Evolutionary conservation across 2,888 invertebrate species (phyloP).

Genomic region (Apantesis nais): DNA sequence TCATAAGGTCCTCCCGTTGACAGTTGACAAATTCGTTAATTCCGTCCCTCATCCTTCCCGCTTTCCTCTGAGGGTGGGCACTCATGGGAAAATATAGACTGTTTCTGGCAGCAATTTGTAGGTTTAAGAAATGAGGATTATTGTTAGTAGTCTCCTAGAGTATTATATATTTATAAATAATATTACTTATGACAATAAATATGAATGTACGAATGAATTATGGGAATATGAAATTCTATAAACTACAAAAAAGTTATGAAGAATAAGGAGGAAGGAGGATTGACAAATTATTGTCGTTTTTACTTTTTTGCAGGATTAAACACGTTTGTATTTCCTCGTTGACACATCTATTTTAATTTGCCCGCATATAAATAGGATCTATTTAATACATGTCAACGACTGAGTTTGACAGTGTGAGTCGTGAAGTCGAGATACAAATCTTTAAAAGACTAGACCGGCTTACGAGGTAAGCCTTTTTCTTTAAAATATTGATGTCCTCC

Average conservation of each 20-base stretch:
- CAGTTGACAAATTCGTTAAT: constrained; percentile 85
- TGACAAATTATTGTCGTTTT: no score
- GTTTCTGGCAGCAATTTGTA: constrained; percentile 52
- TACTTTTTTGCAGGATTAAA: no score
- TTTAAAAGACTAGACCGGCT: no score
- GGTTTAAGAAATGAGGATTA: constrained; percentile 33
- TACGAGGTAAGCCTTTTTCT: no score
- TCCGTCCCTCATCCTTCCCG: constrained; percentile 54
- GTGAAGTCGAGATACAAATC: no score
- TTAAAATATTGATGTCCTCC: no score
- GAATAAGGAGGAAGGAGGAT: not conserved
- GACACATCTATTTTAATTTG: no score
- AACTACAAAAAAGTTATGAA: not conserved
- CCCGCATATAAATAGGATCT: no score
- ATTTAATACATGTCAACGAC: no score
- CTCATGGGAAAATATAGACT: constrained; percentile 60
- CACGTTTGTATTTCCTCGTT: no score
- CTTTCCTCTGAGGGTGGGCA: constrained; percentile 32
- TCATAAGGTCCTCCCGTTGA: constrained; percentile 77
- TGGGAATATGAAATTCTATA: not conserved
- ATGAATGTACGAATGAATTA: not conserved
- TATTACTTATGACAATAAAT: not conserved
- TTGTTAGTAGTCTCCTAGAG: constrained; percentile 4
- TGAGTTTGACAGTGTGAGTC: no score
- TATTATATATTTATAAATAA: not conserved